Percentiles rank a stretch among this genome's conserved stretches.
Conservation (phyloP, 2,797 vertebrate genomes). For the Esox lucius region DNA sequence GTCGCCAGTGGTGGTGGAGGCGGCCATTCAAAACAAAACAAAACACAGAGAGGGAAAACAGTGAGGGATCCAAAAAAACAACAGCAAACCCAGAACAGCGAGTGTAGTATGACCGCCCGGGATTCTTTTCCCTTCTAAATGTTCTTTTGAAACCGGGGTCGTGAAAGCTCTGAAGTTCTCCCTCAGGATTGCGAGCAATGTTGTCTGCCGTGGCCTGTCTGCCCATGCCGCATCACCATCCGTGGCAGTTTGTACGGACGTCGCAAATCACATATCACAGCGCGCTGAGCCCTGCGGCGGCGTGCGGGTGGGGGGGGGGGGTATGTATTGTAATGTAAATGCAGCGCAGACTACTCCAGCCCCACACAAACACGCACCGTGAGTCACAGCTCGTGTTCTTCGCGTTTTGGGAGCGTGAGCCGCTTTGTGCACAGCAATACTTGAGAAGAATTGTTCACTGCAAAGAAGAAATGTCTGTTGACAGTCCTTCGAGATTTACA, state of each 20-base stretch:
- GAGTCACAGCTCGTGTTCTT: not conserved
- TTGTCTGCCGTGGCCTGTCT: constrained; percentile 13
- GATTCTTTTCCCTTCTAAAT: not conserved
- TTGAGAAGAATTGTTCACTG: not conserved
- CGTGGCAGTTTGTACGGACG: not conserved
- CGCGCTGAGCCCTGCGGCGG: too few relatives aligned
- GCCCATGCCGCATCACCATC: constrained; percentile 4
- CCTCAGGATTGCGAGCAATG: constrained; percentile 7
- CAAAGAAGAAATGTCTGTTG: not conserved
- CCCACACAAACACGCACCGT: not conserved
- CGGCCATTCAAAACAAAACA: constrained; percentile 22
- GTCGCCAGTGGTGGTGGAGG: constrained; percentile 12
- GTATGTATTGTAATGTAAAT: not conserved
- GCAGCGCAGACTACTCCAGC: not conserved
- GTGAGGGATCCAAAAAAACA: constrained; percentile 7
- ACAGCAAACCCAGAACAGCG: constrained; percentile 3
- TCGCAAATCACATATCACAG: not conserved
- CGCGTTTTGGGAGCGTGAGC: too few relatives aligned
- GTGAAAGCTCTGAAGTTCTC: not conserved
- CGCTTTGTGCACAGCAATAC: not conserved
- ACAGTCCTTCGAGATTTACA: constrained; percentile 3
- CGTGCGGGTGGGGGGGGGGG: too few relatives aligned
- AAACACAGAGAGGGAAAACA: constrained; percentile 18
- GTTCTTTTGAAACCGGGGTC: not conserved
- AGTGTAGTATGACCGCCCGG: not conserved